Evolutionary conservation across 2,113 vertebrate species (phyloP), one percentile per base, ranked within the genome.

Genomic region (Pseudois nayaur): DNA sequence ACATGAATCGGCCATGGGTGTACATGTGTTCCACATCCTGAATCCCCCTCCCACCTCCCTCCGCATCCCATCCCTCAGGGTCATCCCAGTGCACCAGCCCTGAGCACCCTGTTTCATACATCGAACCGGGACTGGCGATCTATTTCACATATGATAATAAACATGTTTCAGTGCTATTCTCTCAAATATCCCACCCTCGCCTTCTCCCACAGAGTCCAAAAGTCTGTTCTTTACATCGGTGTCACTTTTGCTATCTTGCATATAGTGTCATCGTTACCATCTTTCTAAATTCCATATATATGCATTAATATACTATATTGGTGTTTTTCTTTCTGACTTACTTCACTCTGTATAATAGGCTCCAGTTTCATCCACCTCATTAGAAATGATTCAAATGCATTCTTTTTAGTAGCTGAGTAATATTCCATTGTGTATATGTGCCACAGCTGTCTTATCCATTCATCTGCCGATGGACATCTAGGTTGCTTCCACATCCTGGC

Each of bases 61-160:
- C 64, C n/a, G 3, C 19, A 71, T 36, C 64, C 64, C n/a, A 36
- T 71, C n/a, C 64, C n/a, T 71, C 64, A 6, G 64, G 64, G n/a
- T 71, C 64, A 71, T 71, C 64, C 64, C 64, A 71, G 64, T 36
- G n/a, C 9, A 71, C 19, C 9, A 71, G 64, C 64, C n/a, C 64
- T 23, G 64, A 71, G 9, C 17, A 71, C n/a, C 2, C n/a, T 36
- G n/a, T 71, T 0, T 71, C n/a, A 36, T 36, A 2, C n/a, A 36
- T 71, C 9, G 0, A 21, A 23, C n/a, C 2, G 36, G n/a, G 64
- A 71, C 9, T 21, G 64, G 64, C 0, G 0, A 71, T 36, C 17
- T 36, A 6, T 36, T 36, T 71, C 16, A 71, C n/a, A 36, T 71
- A 71, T 11, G n/a, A 71, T 71, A 71, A 71, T 36, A 71, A 6